Evolutionary conservation across 2,797 vertebrate genomes (phyloP), one percentile per base, ranked within the genome.

Genomic region (Hippopotamyrus pictus): DNA sequence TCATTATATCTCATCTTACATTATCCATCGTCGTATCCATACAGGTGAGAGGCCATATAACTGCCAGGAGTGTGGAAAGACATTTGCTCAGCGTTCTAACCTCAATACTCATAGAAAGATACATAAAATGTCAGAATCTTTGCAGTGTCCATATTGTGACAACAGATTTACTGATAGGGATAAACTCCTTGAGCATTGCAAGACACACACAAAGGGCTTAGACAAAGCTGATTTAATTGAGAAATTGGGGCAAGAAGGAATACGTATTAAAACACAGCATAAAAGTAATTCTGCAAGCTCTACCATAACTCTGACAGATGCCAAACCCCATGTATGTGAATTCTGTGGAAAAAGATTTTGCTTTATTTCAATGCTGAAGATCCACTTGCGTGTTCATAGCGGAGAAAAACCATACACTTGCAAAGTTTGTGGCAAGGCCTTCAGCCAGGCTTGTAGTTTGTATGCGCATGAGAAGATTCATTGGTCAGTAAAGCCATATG

Each of bases 361-460:
- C 0, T 96, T 95, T 90, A 94, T 92, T 57, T 96, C 96, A 0
- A 95, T 95, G n/a, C 96, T 97, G 22, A 91, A 94, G 8, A 93
- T 95, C 88, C 96, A 97, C 1, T 89, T 96, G 46, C 95, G 96
- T 3, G 95, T 96, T 88, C 96, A 97, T 93, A 96, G 96, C 0
- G 95, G 95, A 22, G 96, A 96, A 92, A 96, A 96, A 89, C 96
- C 96, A 4, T 96, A 95, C 88, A 94, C 94, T 86, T 97, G 96
- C 76, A 94, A 95, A 33, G 94, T 97, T 37, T 97, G 96, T 14
- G 95, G 94, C 57, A 96, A 96, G 92, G 93, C 95, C 37, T 97
- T 96, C 19, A 95, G 94, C 8, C 96, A 96, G 90, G 92, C 95
- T 2, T 96, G 95, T 87, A 95, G 95, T 19, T 94, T 96, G 0